Percentiles rank a stretch among this genome's conserved stretches.
Evolutionary conservation across 2,113 vertebrate genomes (phyloP).

Genomic region (Casuarius casuarius): DNA sequence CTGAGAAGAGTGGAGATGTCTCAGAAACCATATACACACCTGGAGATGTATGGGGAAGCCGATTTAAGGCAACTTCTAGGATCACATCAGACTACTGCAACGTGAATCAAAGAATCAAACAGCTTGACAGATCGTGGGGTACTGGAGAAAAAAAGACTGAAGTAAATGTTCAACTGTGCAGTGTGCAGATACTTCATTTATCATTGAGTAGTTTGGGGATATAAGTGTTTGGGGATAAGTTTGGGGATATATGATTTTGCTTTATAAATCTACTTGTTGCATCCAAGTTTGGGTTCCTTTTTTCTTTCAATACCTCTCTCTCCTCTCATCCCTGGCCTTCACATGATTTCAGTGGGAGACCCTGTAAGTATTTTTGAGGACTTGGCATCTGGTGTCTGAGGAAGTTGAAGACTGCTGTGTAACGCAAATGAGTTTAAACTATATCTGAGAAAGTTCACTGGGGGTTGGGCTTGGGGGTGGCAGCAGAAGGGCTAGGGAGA

Average conservation of each 20-base stretch:
- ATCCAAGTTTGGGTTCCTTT: background rate
- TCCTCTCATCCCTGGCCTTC: background rate
- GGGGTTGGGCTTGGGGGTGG: background rate
- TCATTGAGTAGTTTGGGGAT: background rate
- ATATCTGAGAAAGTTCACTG: background rate
- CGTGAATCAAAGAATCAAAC: background rate
- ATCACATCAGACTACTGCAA: background rate
- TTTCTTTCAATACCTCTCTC: background rate
- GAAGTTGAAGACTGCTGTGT: background rate
- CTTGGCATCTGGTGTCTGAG: background rate
- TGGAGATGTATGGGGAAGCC: background rate
- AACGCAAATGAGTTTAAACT: background rate
- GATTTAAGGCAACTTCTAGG: background rate
- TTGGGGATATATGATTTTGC: background rate
- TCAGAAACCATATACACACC: background rate
- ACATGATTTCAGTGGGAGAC: background rate
- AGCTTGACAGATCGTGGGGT: background rate
- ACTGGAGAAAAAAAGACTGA: background rate
- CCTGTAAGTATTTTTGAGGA: background rate
- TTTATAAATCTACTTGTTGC: background rate
- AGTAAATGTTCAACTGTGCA: background rate
- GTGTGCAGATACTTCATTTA: background rate
- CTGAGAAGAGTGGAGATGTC: background rate
- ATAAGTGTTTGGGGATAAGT: background rate
- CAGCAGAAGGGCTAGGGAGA: background rate